These are phyloP conservation scores for Scaeva pyrastri DNA, from an alignment of 2,888 invertebrate genomes.

Conservation along the genomic window DNA sequence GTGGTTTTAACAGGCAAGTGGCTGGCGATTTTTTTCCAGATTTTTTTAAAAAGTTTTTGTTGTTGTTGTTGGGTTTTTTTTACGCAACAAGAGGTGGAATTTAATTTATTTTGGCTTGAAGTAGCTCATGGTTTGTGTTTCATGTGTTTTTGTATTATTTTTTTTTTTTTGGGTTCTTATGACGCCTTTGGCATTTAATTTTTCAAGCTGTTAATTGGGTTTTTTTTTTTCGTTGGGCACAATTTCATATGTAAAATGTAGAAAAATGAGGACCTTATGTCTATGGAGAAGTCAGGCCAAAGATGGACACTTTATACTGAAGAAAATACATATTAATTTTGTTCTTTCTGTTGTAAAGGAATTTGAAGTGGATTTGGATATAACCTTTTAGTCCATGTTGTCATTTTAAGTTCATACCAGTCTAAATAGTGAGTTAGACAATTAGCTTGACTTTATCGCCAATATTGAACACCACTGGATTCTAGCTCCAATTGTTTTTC, in stretches of 20 bases:
- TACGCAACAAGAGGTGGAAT: constrained; percentile 31
- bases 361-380: too few species aligned
- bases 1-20: constrained; percentile 43
- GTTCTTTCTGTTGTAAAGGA: too few species aligned
- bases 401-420: too few species aligned
- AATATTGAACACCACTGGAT: too few species aligned
- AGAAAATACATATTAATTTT: too few species aligned
- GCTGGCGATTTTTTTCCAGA: background rate
- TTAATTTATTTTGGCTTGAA: constrained; percentile 29
- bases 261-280: background rate
- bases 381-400: too few species aligned
- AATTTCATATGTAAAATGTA: background rate
- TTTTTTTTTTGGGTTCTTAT: background rate
- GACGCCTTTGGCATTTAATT: constrained; percentile 27
- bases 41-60: background rate
- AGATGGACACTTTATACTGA: too few species aligned
- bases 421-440: too few species aligned
- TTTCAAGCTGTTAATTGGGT: constrained; percentile 8
- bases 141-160: background rate
- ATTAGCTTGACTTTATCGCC: too few species aligned
- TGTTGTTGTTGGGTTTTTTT: background rate
- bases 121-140: constrained; percentile 21
- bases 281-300: too few species aligned
- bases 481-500: too few species aligned
- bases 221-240: background rate